Evolutionary conservation across 2,888 invertebrate genomes (phyloP), one percentile per base, ranked within the genome.

Genomic region (Yponomeuta cagnagella): DNA sequence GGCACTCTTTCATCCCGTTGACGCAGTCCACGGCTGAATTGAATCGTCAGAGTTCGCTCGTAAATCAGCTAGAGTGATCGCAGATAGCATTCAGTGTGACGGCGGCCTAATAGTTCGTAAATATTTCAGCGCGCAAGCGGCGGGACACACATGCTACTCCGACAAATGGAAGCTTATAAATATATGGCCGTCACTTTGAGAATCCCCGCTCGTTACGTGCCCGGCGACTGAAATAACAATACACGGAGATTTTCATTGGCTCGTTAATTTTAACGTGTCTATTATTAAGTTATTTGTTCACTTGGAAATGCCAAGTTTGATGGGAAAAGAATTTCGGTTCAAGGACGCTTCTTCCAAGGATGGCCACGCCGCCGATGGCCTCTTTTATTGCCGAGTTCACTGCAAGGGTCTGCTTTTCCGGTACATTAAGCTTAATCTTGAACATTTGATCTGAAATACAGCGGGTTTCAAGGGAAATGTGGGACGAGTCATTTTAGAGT

Each of bases 191-290:
- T 87, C 89, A 86, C 86, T 87, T 84, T 82, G 83, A 86, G 85
- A 85, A 82, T 84, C 82, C 84, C 84, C 86, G 86, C 87, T 86
- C 82, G 84, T 87, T 84, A 83, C 83, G 83, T 83, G 85, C 83
- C 84, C 86, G 86, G 85, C 82, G 88, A 86, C 90, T 90, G 89
- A 89, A 90, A 91, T 89, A 90, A 91, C 90, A 91, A 90, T 87
- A 80, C 82, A 58, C 23, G 70, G 33, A 67, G 70, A 63, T 63
- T 70, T 70, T 70, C 70, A 70, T 70, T 70, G 37, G 33, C 63
- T 70, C 70, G 70, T 70, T 70, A 68, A 68, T 52, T 52, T 63
- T 70, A 70, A 70, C 63, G 70, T 70, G 15, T 70, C 63, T 70
- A 70, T 70, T 52, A 68, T 67, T 68, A 48, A 48, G 30, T 23